Base-by-base conservation (phyloP, 2,797 vertebrate species). In the Podarcis siculus region DNA sequence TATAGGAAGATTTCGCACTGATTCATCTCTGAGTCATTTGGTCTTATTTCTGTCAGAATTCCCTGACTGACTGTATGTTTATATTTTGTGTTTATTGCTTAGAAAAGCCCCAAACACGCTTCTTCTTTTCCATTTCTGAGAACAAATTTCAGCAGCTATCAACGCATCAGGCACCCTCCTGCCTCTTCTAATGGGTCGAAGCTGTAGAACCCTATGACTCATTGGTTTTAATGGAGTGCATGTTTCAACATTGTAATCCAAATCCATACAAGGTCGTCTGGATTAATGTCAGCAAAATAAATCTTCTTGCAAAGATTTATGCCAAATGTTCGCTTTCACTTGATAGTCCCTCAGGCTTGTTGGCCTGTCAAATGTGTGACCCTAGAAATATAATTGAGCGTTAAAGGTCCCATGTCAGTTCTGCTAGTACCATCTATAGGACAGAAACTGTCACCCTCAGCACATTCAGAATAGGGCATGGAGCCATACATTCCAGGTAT, bases 391-490 rank as follows among this genome's bases (percentile, higher is more conserved):
- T 80, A 2, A 1, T 55, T 21, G 32, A 72, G 21, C 45, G 35
- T 27, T 72, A 73, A 55, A 55, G 6, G 21, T 81, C 64, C 37
- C 15, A 6, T 69, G 61, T 82, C 64, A 13, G 4, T 67, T 27
- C 25, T 25, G 12, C 39, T 13, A 27, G 6, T 77, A 8, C 76
- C 27, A 69, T 82, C 81, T 6, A 45, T 66, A 30, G 39, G 30
- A 32, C 27, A 49, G 45, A 8, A 82, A 17, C 30, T 79, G 30
- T 94, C 81, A 83, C 80, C 76, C 90, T 89, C 69, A 19, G 27
- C 3, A 88, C 61, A 87, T 71, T 39, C 3, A 55, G 87, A 91
- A 90, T n/a, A 49, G 21, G 0, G 0, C 17, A n/a, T 0, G 0
- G 77, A 80, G 27, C 3, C 85, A 13, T 64, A 21, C 27, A 75